Evolutionary conservation across 2,113 vertebrate genomes (phyloP).

Genomic region (Chloroceryle aenea): DNA sequence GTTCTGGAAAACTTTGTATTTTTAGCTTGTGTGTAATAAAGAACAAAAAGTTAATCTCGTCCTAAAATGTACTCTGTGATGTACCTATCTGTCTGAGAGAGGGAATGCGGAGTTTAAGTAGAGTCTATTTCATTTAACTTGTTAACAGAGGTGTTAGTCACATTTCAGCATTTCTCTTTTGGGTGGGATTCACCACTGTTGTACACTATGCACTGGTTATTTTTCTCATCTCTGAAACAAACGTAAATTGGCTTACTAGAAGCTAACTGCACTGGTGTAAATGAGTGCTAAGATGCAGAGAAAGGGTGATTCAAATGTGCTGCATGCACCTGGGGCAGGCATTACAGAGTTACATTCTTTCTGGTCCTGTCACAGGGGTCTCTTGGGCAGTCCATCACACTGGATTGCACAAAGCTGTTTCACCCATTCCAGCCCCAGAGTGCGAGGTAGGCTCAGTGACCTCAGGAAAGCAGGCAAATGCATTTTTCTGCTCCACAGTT

Average conservation of each 20-base stretch:
- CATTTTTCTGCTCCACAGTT: neutral
- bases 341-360: neutral
- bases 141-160: neutral
- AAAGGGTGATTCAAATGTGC: neutral
- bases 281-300: neutral
- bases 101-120: neutral
- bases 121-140: neutral
- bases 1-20: neutral
- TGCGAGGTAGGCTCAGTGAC: neutral
- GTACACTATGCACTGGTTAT: neutral
- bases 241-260: neutral
- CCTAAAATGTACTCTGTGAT: neutral
- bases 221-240: neutral
- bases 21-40: neutral
- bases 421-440: neutral
- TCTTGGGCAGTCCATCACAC: neutral
- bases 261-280: neutral
- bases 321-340: neutral
- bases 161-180: neutral
- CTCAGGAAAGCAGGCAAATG: neutral
- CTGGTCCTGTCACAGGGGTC: neutral
- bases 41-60: neutral
- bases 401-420: neutral
- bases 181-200: neutral
- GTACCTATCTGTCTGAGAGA: neutral